Evolutionary conservation across 2,888 invertebrate genomes (phyloP).

Genomic region (Anoplius nigerrimus): DNA sequence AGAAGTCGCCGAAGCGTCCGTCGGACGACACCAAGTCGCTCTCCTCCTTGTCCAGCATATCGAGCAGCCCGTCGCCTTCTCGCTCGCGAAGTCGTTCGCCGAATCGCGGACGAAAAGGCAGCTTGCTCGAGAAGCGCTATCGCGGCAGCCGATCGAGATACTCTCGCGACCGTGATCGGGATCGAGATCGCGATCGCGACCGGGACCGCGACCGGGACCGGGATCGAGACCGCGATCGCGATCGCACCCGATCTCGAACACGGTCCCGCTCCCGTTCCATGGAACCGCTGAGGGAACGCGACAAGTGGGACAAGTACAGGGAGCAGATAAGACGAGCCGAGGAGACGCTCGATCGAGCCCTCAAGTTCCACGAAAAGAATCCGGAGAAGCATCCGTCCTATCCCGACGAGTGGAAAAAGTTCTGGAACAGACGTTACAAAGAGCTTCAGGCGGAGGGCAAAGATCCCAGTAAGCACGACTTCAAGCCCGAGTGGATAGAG

Average conservation of each 20-base stretch:
- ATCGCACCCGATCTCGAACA: conserved; percentile 70
- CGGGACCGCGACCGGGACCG: conserved; percentile 46
- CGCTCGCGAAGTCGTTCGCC: conserved; percentile 69
- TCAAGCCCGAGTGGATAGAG: conserved; percentile 91
- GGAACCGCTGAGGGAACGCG: conserved; percentile 73
- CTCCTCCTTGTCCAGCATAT: conserved; percentile 77
- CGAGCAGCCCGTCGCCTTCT: conserved; percentile 74
- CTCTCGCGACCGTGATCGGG: conserved; percentile 61
- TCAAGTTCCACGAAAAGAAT: conserved; percentile 87
- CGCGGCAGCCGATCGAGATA: conserved; percentile 65
- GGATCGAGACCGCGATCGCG: conserved; percentile 50
- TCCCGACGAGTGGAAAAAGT: conserved; percentile 92
- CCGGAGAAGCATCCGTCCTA: conserved; percentile 93
- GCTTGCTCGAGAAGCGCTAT: conserved; percentile 38
- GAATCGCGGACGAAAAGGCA: conserved; percentile 39
- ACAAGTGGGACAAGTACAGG: conserved; percentile 77
- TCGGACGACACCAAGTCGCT: conserved; percentile 74
- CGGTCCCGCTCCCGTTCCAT: conserved; percentile 58
- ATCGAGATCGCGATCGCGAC: conserved; percentile 27
- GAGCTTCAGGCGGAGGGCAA: conserved; percentile 85
- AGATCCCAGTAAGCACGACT: conserved; percentile 88
- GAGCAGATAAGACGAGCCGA: conserved; percentile 74
- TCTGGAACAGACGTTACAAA: conserved; percentile 90
- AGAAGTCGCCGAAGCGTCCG: conserved; percentile 56
- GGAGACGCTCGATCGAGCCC: conserved; percentile 80